phyloP scores from a whole-genome alignment of 1,140 invertebrate genomes.

The Mylabris phalerata region DNA sequence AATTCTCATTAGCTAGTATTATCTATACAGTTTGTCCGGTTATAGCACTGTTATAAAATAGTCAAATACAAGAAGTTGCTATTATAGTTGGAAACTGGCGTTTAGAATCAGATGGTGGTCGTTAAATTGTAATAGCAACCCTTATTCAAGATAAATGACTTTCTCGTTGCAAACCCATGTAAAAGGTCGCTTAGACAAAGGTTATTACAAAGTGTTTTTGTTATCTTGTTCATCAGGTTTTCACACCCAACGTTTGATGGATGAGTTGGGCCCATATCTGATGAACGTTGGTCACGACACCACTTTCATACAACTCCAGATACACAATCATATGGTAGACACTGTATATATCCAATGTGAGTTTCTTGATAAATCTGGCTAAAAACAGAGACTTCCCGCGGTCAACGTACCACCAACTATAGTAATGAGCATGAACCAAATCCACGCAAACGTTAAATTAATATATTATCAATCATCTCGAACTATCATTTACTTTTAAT shows the following conservation, averaged over 20 bases:
- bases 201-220: constrained; percentile 41
- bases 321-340: constrained; percentile 32
- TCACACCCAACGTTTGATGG: constrained; percentile 42
- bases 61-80: no score
- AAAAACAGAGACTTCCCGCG: constrained; percentile 1
- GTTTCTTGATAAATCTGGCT: constrained; percentile 7
- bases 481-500: background rate
- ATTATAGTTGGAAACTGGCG: constrained; percentile 19
- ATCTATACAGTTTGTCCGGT: no score
- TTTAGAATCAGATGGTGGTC: constrained; percentile 28
- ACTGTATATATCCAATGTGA: constrained; percentile 19
- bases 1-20: no score
- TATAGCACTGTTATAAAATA: no score
- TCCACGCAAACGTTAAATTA: constrained; percentile 11
- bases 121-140: constrained; percentile 37
- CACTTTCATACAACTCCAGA: constrained; percentile 30
- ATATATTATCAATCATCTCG: constrained; percentile 7
- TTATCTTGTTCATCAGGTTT: constrained; percentile 41
- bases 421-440: constrained; percentile 2
- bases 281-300: constrained; percentile 40
- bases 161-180: constrained; percentile 38
- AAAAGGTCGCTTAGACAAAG: constrained; percentile 41
- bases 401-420: constrained; percentile 1
- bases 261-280: constrained; percentile 38
- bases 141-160: constrained; percentile 41